phyloP scores from a whole-genome alignment of 1,140 invertebrate genomes.

The Neocloeon triangulifer region DNA sequence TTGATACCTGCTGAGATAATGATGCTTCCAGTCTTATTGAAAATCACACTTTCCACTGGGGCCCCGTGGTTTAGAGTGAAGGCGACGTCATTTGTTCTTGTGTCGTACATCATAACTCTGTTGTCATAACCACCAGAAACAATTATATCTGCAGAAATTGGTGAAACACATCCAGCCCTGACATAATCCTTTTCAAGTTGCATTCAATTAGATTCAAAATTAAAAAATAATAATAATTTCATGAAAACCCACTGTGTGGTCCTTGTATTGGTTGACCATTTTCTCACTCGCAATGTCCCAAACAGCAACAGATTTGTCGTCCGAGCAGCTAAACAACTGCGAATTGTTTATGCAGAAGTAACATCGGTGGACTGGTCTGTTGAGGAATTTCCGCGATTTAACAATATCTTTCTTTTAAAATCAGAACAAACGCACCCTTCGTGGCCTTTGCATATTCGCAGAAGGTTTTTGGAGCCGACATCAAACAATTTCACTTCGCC shows the following conservation, averaged over 20 bases:
- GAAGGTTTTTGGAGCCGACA: constrained; percentile 46
- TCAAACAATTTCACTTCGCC: constrained; percentile 73
- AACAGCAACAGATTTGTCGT: constrained; percentile 70
- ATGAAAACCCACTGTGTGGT: constrained; percentile 28
- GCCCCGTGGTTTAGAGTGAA: constrained; percentile 65
- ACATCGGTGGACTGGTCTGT: constrained; percentile 51
- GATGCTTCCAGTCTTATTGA: constrained; percentile 71
- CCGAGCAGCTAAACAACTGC: constrained; percentile 71
- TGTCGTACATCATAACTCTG: constrained; percentile 73
- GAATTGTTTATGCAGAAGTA: constrained; percentile 58
- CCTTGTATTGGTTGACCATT: constrained; percentile 36
- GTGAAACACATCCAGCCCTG: constrained; percentile 54
- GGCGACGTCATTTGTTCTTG: constrained; percentile 41
- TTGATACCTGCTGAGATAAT: constrained; percentile 75
- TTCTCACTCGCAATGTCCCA: constrained; percentile 81
- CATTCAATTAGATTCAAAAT: constrained; percentile 4
- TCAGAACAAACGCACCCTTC: constrained; percentile 22
- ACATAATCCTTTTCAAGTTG: constrained; percentile 41
- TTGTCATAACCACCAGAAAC: constrained; percentile 88
- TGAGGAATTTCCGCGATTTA: constrained; percentile 7
- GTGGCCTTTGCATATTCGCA: constrained; percentile 49
- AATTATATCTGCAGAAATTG: constrained; percentile 47
- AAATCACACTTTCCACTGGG: constrained; percentile 76
- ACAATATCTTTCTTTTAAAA: too few species aligned
- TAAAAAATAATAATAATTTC: constrained; percentile 1